Evolutionary conservation across 30 jellyfish, hydroid and myxozoan genomes (phyloP).

Genomic region (Pseudorhiza aurosa): DNA sequence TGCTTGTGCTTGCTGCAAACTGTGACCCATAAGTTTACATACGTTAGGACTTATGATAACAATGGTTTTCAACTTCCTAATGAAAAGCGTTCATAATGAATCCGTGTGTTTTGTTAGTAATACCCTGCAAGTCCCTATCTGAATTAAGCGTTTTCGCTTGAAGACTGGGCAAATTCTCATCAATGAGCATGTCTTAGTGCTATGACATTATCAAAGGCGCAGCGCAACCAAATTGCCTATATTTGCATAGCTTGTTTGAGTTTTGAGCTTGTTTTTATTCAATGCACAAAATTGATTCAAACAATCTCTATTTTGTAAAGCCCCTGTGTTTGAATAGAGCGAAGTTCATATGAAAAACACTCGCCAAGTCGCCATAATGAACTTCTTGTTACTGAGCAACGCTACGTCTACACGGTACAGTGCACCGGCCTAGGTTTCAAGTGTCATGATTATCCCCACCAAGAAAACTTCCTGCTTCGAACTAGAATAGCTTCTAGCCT

Average conservation of each 20-base stretch:
- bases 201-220: not conserved
- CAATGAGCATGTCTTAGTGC: not conserved
- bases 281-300: not conserved
- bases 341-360: conserved; percentile 6
- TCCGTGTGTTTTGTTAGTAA: too few relatives aligned
- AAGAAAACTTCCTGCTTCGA: too few relatives aligned
- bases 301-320: not conserved
- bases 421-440: too few relatives aligned
- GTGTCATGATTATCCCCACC: too few relatives aligned
- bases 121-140: too few relatives aligned
- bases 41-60: too few relatives aligned
- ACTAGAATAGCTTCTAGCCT: too few relatives aligned
- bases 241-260: not conserved
- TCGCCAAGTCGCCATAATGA: not conserved
- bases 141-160: too few relatives aligned
- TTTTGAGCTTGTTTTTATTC: not conserved
- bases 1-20: not conserved
- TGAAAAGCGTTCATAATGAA: too few relatives aligned
- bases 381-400: not conserved
- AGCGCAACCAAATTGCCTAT: not conserved
- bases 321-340: not conserved
- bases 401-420: too few relatives aligned
- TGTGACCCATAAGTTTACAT: too few relatives aligned
- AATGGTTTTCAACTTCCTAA: too few relatives aligned
- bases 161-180: not conserved